phyloP scores from a whole-genome alignment of 2,888 invertebrate species.

The Sarcophaga rosellei region DNA sequence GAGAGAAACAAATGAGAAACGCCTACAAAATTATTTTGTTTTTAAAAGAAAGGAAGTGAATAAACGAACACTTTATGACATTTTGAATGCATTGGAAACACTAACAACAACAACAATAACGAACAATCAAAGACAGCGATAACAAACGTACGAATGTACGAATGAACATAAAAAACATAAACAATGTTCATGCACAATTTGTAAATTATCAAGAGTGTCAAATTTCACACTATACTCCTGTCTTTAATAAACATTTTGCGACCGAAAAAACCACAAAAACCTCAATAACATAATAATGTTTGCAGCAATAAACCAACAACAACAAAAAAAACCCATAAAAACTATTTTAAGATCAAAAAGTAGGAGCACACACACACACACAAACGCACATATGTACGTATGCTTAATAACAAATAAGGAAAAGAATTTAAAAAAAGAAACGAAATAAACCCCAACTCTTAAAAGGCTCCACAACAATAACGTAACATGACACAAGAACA shows the following conservation, averaged over 20 bases:
- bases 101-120: not conserved
- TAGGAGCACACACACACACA: constrained; percentile 2
- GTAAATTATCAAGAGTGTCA: constrained; percentile 67
- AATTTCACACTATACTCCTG: constrained; percentile 64
- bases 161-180: constrained; percentile 27
- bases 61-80: not conserved
- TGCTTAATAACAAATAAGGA: not conserved
- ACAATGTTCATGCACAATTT: constrained; percentile 63
- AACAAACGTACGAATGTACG: not conserved
- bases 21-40: constrained; percentile 56
- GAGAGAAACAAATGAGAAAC: constrained; percentile 14
- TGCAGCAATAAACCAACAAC: not conserved
- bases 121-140: not conserved
- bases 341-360: constrained; percentile 48
- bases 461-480: constrained; percentile 11
- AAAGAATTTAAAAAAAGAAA: not conserved
- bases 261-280: constrained; percentile 56
- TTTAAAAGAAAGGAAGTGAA: constrained; percentile 39
- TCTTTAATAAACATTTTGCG: constrained; percentile 50
- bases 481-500: constrained; percentile 44
- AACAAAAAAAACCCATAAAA: constrained; percentile 15
- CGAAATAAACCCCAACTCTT: constrained; percentile 24
- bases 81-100: too few species aligned
- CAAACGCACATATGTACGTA: not conserved
- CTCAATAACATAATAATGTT: constrained; percentile 54